phyloP scores from a whole-genome alignment of 2,888 invertebrate genomes.

The Bellardia bayeri region DNA sequence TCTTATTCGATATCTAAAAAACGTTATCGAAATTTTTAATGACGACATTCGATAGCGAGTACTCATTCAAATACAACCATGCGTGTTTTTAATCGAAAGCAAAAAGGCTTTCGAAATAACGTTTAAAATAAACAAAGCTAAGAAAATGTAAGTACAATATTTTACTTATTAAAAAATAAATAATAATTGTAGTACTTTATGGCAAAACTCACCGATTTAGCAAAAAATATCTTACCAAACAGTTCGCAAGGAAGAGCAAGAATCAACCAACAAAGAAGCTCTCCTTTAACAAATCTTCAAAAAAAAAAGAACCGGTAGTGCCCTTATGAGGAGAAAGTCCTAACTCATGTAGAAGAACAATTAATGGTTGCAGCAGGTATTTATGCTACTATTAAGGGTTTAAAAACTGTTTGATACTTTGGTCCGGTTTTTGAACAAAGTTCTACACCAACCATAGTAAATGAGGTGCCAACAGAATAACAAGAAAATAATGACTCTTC shows the following conservation, averaged over 20 bases:
- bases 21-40: background rate
- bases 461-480: background rate
- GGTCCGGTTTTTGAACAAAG: background rate
- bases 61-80: background rate
- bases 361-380: conserved; percentile 14
- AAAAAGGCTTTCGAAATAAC: background rate
- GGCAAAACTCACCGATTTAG: conserved; percentile 12
- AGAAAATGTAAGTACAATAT: background rate
- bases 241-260: background rate
- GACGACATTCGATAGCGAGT: too few species aligned
- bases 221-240: background rate
- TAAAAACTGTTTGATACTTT: background rate
- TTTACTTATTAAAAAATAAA: conserved; percentile 1
- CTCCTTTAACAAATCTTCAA: conserved; percentile 25
- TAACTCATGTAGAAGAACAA: conserved; percentile 14
- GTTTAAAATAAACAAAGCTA: background rate
- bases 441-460: background rate
- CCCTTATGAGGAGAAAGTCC: conserved; percentile 31
- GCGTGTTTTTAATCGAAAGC: background rate
- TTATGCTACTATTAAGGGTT: background rate
- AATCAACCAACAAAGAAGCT: conserved; percentile 1
- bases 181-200: background rate
- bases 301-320: conserved; percentile 9
- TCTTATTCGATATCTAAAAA: background rate
- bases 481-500: background rate